phyloP scores from a whole-genome alignment of 1,140 invertebrate species.

The Diabrotica undecimpunctata region DNA sequence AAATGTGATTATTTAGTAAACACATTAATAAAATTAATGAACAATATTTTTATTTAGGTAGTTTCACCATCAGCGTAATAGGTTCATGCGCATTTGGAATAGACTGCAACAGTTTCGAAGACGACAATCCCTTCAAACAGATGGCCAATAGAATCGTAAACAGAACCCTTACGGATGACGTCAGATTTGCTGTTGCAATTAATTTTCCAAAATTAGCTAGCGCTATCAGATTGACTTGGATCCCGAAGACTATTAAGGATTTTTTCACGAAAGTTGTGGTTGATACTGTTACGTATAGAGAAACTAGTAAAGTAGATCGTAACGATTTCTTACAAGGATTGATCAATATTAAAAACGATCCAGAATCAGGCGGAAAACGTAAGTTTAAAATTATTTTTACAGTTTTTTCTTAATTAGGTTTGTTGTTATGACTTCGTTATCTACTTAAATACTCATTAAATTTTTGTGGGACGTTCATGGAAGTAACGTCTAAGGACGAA shows the following conservation, averaged over 20 bases:
- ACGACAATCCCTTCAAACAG: constrained; percentile 45
- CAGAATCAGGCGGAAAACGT: background rate
- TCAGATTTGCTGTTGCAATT: background rate
- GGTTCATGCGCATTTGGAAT: constrained; percentile 58
- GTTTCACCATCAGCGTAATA: constrained; percentile 56
- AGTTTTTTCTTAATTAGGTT: no score
- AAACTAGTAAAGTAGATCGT: constrained; percentile 44
- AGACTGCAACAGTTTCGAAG: constrained; percentile 53
- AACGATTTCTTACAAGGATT: constrained; percentile 55
- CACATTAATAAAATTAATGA: no score
- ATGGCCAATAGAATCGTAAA: constrained; percentile 43
- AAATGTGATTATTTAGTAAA: no score
- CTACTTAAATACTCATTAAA: no score
- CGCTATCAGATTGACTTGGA: background rate
- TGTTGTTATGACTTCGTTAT: no score
- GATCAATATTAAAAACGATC: constrained; percentile 30
- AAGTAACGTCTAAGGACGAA: no score
- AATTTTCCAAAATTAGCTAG: background rate
- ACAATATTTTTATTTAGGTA: constrained; percentile 38
- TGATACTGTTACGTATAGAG: constrained; percentile 49
- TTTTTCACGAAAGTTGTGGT: constrained; percentile 50
- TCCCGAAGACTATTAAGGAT: constrained; percentile 18
- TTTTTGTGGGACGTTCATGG: no score
- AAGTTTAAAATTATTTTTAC: background rate
- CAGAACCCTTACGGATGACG: no score